Evolutionary conservation across 2,797 vertebrate genomes (phyloP), one percentile per base, ranked within the genome.

Genomic region (Tadarida brasiliensis): DNA sequence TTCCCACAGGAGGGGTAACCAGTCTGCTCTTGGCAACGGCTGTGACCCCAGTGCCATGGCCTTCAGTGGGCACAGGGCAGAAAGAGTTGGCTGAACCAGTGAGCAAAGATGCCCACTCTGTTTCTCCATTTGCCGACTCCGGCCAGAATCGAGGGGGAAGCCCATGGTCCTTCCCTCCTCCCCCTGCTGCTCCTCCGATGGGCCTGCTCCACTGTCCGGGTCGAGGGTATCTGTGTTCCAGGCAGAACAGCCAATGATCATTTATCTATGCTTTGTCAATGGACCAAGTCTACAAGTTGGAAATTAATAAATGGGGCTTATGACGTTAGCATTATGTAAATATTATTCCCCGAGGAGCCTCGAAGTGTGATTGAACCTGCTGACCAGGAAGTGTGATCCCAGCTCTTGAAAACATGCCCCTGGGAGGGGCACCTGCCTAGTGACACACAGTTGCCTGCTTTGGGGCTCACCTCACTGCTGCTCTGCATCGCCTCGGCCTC

Each of bases 71-170:
- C 2, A 5, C 54, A 0, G 3, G 51, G 78, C 54, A 33, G 26
- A 28, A 44, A 39, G 65, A 39, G 30, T 16, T 1, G 2, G 26
- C 33, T 6, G 51, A 2, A 2, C 2, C 4, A 3, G 6, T 0
- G 19, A 56, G 61, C 30, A 24, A 16, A 39, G 56, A 35, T 1
- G 0, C 12, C 22, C 2, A 0, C 24, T 17, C 17, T 0, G 30
- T 1, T n/a, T n/a, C 59, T 74, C 26, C 0, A 3, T 16, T 2
- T 5, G n/a, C 24, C 0, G 0, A 6, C 67, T 22, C 14, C 0
- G 1, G 82, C 11, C 11, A 11, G 39, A n/a, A 7, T 2, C 0
- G 22, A 4, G 22, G 39, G 76, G 1, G 2, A 3, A 2, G 73
- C 24, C 8, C 12, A 0, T 1, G 0, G 12, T 0, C 9, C 39